Base-by-base conservation (phyloP, 1,140 invertebrate species). In the Diploscapter pachys region DNA sequence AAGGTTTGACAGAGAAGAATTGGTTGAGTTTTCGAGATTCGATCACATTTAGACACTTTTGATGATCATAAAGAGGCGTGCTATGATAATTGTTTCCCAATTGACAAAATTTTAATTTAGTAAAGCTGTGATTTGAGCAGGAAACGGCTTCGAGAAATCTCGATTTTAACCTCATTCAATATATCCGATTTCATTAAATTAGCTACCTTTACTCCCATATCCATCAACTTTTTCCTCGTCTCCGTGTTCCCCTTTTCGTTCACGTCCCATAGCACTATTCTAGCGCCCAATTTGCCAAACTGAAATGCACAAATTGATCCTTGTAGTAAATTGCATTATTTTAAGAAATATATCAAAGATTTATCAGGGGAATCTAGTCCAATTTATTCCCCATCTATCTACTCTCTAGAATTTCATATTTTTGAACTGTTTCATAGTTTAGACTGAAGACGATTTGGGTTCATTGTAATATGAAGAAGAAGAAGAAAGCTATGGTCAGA, bases 281-380 rank as follows among this genome's bases (percentile, higher is more conserved):
- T 57, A 49, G 77, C 72, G 51, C 78, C 78, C 3, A 79, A 62
- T 52, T 76, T 71, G 11, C 63, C 78, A 79, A 96, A 89, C 80
- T 91, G 9, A 69, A 69, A 9, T 9, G 9, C 31, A 2, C 57
- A 59, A 31, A 11, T 11, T 59, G 31, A 59, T 59, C 31, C 31
- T 59, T 59, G 57, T 59, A 11, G 57, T 31, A 31, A 31, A 31
- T 31, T 59, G 57, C 9, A 59, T 59, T 11, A 11, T 59, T 11
- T 11, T 59, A 31, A 59, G 9, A 11, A 59, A 11, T 31, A 59
- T 31, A 59, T 59, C 57, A 59, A 59, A 11, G 57, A 59, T 11
- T 59, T 11, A 59, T 59, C 31, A 11, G 31, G 57, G 57, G 31
- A 59, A 59, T 31, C 31, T 59, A 11, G 9, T 59, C 31, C 9